A percentile compares a stretch with the other conserved stretches of the same genome.
Conservation (phyloP, 2,888 invertebrate species). For the Drosophila leonis region DNA sequence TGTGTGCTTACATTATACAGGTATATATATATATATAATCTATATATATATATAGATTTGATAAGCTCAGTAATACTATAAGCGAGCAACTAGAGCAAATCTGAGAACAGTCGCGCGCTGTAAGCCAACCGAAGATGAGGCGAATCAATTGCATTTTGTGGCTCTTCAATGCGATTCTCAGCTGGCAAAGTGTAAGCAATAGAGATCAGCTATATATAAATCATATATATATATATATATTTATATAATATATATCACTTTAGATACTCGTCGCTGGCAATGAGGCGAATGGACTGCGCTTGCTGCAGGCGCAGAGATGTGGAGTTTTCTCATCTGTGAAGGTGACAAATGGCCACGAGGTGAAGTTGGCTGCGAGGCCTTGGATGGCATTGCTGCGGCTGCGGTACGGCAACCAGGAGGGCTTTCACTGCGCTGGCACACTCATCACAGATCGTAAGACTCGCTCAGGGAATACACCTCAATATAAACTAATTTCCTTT, state of each 20-base stretch:
- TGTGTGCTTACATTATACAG: neutral
- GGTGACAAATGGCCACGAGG: conserved; percentile 26
- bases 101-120: conserved; percentile 12
- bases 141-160: neutral
- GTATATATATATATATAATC: neutral
- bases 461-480: too few relatives aligned
- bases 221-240: neutral
- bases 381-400: conserved; percentile 35
- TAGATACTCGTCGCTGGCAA: neutral
- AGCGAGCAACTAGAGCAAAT: neutral
- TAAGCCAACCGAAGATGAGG: conserved; percentile 7
- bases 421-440: conserved; percentile 32
- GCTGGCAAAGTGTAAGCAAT: conserved; percentile 1
- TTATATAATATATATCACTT: neutral
- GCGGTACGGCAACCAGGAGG: neutral
- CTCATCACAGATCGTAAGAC: conserved; percentile 40
- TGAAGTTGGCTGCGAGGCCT: conserved; percentile 30
- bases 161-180: conserved; percentile 1
- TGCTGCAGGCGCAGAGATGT: conserved; percentile 28
- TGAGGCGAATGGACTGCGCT: conserved; percentile 7
- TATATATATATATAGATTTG: neutral
- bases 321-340: conserved; percentile 19
- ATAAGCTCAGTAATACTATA: conserved; percentile 24
- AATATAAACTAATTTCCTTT: neutral
- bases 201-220: neutral